These are phyloP conservation scores for Neelides sp. DNA, from an alignment of 1,140 invertebrate species.

Conservation along the genomic window DNA sequence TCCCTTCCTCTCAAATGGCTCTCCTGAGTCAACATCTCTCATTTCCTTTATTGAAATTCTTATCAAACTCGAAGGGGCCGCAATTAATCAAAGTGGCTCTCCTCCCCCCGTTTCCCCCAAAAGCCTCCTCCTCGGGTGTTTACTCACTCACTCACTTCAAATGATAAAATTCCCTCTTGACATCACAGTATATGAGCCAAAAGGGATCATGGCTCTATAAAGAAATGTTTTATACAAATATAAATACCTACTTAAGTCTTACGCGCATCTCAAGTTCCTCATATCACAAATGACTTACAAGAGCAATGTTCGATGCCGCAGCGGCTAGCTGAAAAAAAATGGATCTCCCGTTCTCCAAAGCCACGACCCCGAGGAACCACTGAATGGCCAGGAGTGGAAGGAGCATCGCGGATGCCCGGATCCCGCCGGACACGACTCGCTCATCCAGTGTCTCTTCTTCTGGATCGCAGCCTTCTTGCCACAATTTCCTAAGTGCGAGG, in stretches of 20 bases:
- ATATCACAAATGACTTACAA: constrained; percentile 29
- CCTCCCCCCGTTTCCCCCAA: neutral
- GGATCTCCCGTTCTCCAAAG: constrained; percentile 51
- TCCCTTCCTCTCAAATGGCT: no score
- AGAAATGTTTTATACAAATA: no score
- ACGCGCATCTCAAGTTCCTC: no score
- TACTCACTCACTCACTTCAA: neutral
- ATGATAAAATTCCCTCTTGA: no score
- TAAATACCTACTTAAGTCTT: no score
- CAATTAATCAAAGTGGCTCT: neutral
- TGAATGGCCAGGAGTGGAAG: constrained; percentile 48
- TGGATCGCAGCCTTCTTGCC: constrained; percentile 25
- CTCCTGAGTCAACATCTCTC: no score
- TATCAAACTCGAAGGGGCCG: no score
- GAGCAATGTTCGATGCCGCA: constrained; percentile 32
- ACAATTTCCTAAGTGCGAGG: constrained; percentile 33
- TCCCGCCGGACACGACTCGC: constrained; percentile 34
- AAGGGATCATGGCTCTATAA: no score
- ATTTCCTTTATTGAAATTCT: no score
- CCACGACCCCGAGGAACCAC: constrained; percentile 57
- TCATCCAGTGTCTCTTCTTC: constrained; percentile 25
- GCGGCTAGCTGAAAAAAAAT: constrained; percentile 45
- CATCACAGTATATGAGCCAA: neutral
- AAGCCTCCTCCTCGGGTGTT: neutral
- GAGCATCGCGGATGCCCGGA: constrained; percentile 45